Evolutionary conservation across 2,113 vertebrate species (phyloP), one percentile per base, ranked within the genome.

Genomic region (Pelodiscus sinensis): DNA sequence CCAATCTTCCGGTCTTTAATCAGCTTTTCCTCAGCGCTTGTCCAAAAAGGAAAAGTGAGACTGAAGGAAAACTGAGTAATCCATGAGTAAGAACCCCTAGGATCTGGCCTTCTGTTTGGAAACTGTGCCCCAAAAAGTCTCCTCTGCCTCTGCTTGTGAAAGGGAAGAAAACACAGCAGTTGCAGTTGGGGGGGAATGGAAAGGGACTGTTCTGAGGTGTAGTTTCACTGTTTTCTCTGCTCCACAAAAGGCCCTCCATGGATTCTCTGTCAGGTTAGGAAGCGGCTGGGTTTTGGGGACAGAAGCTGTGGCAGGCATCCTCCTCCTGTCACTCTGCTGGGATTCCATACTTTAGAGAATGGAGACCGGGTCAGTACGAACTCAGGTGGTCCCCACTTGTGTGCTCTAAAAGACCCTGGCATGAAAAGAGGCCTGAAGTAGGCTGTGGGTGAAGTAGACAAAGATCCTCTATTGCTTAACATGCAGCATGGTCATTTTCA

Each of bases 11-110:
- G 71, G 9, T 75, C 35, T 75, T 44, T 75, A 38, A 75, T 75
- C 22, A 75, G 83, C 9, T 89, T 84, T 87, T 90, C 75, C 91
- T 86, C 56, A 87, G 56, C 50, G 92, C 62, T n/a, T n/a, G 14
- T 15, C n/a, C 29, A n/a, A n/a, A 65, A 65, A 31, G 78, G 7
- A 2, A 68, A 19, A 44, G 79, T 12, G 4, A 35, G 71, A 54
- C 25, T 44, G 90, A 51, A 50, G n/a, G 60, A 89, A 75, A 75
- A 44, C 71, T 13, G 35, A 75, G 22, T n/a, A n/a, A 44, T 44
- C 38, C 38, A 75, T 38, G 10, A 78, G 60, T 75, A 90, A 86
- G 25, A 38, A 82, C 54, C 54, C 87, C 19, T 90, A n/a, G 58
- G n/a, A 85, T 2, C 15, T 56, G 4, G 2, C 1, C 0, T n/a